A percentile compares a stretch with the other conserved stretches of the same genome.
Evolutionary conservation across 2,888 invertebrate species (phyloP).

Genomic region (Alviniconcha strummeri): DNA sequence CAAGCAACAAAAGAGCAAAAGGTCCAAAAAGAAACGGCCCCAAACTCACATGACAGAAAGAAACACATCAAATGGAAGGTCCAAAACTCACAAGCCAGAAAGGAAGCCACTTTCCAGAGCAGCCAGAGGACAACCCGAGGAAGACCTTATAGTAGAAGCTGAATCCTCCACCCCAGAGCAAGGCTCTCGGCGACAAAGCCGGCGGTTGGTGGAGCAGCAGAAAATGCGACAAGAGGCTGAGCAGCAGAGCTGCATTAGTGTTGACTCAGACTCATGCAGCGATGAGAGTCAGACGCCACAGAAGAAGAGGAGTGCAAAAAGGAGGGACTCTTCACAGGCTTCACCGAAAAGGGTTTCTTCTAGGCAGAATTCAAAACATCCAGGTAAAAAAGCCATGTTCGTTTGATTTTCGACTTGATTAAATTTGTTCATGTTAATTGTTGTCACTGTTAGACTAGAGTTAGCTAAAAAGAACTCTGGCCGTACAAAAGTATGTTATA

Average conservation of each 20-base stretch:
- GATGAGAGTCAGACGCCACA: background rate
- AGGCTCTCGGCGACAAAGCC: slow-evolving; percentile 10
- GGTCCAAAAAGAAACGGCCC: background rate
- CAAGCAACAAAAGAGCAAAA: slow-evolving; percentile 8
- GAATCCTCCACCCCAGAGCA: background rate
- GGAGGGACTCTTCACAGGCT: background rate
- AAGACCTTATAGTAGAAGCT: too few relatives aligned
- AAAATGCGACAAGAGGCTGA: background rate
- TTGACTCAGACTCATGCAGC: slow-evolving; percentile 5
- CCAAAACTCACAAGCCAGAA: too few relatives aligned
- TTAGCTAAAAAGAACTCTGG: too few relatives aligned
- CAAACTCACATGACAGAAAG: too few relatives aligned
- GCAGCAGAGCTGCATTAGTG: background rate
- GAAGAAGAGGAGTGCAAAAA: slow-evolving; percentile 3
- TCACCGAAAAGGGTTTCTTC: background rate
- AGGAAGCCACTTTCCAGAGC: too few relatives aligned
- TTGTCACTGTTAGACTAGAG: too few relatives aligned
- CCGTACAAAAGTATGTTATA: too few relatives aligned
- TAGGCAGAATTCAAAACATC: background rate
- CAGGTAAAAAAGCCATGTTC: background rate
- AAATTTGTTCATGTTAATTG: too few relatives aligned
- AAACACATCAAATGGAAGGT: too few relatives aligned
- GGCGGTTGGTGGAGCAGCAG: slow-evolving; percentile 15
- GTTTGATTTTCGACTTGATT: too few relatives aligned
- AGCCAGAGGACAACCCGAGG: too few relatives aligned